Evolutionary conservation across 1,140 invertebrate species (phyloP).

Genomic region (Hycleus phaleratus): DNA sequence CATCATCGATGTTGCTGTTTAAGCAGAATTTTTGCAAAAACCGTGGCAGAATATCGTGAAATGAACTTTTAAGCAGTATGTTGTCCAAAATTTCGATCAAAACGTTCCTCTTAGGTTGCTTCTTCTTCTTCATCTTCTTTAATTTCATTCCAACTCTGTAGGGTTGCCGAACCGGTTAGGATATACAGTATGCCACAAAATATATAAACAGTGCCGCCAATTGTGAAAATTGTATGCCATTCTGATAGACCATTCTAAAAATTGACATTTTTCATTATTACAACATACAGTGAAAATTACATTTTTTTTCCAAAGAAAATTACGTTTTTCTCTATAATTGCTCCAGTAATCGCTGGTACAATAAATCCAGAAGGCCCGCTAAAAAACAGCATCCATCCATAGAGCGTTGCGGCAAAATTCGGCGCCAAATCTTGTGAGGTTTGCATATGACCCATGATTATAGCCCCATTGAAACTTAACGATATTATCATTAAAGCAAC

Average conservation of each 20-base stretch:
- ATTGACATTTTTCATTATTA: not conserved
- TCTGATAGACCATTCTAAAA: constrained; percentile 41
- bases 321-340: not conserved
- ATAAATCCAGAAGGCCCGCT: constrained; percentile 64
- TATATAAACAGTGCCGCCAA: constrained; percentile 45
- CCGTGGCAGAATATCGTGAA: constrained; percentile 44
- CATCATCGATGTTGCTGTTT: not conserved
- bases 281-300: not conserved
- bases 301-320: not conserved
- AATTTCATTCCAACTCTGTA: constrained; percentile 42
- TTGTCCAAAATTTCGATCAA: too few relatives aligned
- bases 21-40: too few relatives aligned
- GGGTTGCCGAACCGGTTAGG: constrained; percentile 41
- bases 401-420: constrained; percentile 67
- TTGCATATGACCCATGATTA: constrained; percentile 70
- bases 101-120: too few relatives aligned
- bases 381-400: constrained; percentile 62
- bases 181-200: constrained; percentile 45
- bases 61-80: too few relatives aligned
- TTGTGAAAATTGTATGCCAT: constrained; percentile 53
- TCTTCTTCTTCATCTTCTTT: not conserved
- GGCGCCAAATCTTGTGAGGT: constrained; percentile 76
- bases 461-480: constrained; percentile 66
- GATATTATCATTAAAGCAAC: not conserved
- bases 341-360: constrained; percentile 42